Percentiles rank a stretch among this genome's conserved stretches.
Conservation (phyloP, 2,797 vertebrate genomes). For the Mormyrus proboscirostris region DNA sequence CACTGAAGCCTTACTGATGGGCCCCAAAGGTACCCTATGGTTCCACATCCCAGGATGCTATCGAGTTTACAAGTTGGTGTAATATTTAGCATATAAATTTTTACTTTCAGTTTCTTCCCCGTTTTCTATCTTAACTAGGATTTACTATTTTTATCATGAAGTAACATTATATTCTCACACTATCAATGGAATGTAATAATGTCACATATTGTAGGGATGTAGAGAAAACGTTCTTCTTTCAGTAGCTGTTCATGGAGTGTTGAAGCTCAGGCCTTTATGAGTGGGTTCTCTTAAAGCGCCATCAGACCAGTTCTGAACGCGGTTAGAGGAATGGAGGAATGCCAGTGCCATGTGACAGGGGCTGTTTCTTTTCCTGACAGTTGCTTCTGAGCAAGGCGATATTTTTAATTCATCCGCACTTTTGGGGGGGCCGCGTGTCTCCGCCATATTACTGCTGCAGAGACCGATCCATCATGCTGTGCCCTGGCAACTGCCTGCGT, state of each 20-base stretch:
- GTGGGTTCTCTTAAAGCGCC: neutral
- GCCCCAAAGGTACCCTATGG: conserved; percentile 84
- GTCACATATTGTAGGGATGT: neutral
- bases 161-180: neutral
- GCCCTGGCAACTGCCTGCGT: neutral
- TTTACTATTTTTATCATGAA: neutral
- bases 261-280: neutral
- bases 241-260: neutral
- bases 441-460: neutral
- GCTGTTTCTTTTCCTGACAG: conserved; percentile 46
- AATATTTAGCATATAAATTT: neutral
- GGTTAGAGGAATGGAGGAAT: neutral
- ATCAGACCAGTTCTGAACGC: neutral
- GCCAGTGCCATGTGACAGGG: conserved; percentile 54
- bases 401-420: conserved; percentile 25
- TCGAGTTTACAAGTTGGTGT: neutral
- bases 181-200: neutral
- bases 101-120: neutral
- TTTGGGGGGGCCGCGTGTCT: neutral
- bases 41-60: neutral
- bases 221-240: neutral
- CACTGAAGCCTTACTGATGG: conserved; percentile 86
- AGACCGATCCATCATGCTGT: neutral
- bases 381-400: conserved; percentile 62
- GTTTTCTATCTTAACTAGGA: neutral